Evolutionary conservation across 2,113 vertebrate species (phyloP), one percentile per base, ranked within the genome.

Genomic region (Gulo gulo): DNA sequence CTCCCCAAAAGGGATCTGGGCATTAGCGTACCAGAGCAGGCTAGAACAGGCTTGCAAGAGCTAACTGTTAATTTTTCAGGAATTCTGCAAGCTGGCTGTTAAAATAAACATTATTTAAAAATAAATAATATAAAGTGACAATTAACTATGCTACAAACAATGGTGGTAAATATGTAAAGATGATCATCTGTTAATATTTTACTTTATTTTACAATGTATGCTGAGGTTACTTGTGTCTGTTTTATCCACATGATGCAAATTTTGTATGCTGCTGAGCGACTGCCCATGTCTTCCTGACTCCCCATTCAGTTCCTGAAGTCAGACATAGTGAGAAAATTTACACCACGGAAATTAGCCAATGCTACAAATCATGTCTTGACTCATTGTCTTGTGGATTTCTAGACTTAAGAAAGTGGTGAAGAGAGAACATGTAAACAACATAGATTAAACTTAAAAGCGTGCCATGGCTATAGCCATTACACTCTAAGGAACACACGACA

Each of bases 211-310:
- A 31, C 36, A 26, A 42, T 26, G 55, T 57, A 50, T 0, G 13
- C 16, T 2, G 42, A 57, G 36, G 7, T 83, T 11, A 52, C 34
- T n/a, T 59, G 4, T 6, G 34, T 11, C 26, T 29, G 1, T 23
- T 50, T 71, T 16, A 26, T 15, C 42, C 61, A 67, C 8, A 6
- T 15, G 4, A n/a, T 8, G 67, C 14, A 31, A 85, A 86, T 8
- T 16, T 6, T 4, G 7, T 1, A 29, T 4, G 23, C 45, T 1
- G 20, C 1, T 9, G 15, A 18, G 6, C 31, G 11, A 6, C 10
- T 24, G 91, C 16, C 39, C 9, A 21, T 39, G 36, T 50, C 31
- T 42, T 47, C 45, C 39, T 12, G 31, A 3, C 7, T 20, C n/a
- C 20, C 4, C 24, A 15, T 3, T 63, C 29, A 55, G 3, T 1